Base-by-base conservation (phyloP, 1,140 invertebrate species). In the Cephus cinctus region DNA sequence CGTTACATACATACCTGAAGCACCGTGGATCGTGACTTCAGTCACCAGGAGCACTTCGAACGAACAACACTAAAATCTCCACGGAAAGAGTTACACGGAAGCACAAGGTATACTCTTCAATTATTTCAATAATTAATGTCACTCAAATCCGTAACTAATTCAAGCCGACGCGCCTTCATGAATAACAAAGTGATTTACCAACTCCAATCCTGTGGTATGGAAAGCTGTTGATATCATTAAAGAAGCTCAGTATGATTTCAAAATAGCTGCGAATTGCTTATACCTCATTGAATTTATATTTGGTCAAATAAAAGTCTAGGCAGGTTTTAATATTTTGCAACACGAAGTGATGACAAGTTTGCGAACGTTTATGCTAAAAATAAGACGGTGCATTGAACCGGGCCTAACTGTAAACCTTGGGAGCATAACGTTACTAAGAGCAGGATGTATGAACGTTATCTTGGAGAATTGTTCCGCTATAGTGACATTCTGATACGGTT, bases 341-440 rank as follows among this genome's bases (percentile, higher is more conserved):
- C 25, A 27, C n/a, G 6, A 27, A 6, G 6, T 27, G 6, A 27
- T n/a, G n/a, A 8, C 6, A 27, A 27, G 6, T 27, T 27, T 27
- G 6, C 6, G 25, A 6, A 27, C 25, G 6, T 6, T 27, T 27
- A 8, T 6, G 25, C 25, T 8, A 6, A 27, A 27, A 27, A 27
- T 8, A 27, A 27, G 25, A 8, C 25, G 25, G n/a, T 27, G 25
- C 25, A 27, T 27, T 27, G 25, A 27, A 27, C 25, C 25, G 25
- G 23, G n/a, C 15, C 20, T 71, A 74, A 73, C 70, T 74, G 71
- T 73, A 70, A 61, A 65, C n/a, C 52, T 21, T 52, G 47, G 47
- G 52, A 52, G 47, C 31, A 50, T 61, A 65, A 57, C 56, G 54
- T 43, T 54, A 49, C 47, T 60, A 59, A 61, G 53, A 42, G 54